These are phyloP conservation scores for Bucorvus abyssinicus DNA, from an alignment of 2,797 vertebrate genomes.

Conservation along the genomic window DNA sequence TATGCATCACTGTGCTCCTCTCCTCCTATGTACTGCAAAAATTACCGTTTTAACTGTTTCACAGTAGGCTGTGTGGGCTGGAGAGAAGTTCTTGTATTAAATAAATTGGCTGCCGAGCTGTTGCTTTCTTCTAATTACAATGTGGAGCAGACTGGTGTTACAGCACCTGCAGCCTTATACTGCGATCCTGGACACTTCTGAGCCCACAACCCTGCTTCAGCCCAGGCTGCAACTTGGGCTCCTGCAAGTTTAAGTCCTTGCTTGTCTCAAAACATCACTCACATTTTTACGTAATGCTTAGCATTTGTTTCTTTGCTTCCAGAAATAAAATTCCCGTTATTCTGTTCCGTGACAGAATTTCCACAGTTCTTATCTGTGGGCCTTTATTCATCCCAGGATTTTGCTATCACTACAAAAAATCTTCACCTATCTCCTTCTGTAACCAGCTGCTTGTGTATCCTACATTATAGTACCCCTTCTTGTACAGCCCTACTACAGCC, in stretches of 20 bases:
- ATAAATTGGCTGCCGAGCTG: constrained; percentile 1
- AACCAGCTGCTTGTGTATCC: not conserved
- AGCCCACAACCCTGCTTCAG: not conserved
- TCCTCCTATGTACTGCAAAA: not conserved
- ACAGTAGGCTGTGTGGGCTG: constrained; percentile 1
- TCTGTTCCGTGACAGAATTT: not conserved
- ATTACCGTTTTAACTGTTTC: constrained; percentile 34
- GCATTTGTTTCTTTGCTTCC: not conserved
- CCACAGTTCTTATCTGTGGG: not conserved
- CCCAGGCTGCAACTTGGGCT: not conserved
- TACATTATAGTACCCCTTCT: not conserved
- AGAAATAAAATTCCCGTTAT: not conserved
- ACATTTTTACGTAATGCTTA: not conserved
- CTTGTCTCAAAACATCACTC: not conserved
- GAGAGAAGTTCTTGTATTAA: constrained; percentile 38
- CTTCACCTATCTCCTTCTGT: not conserved
- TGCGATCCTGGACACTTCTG: not conserved
- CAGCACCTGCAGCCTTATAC: not conserved
- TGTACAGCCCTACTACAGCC: not conserved
- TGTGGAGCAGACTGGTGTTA: not conserved
- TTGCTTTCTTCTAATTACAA: not conserved
- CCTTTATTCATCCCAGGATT: not conserved
- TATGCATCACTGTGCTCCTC: not conserved
- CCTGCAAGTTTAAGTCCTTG: not conserved
- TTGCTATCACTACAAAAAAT: not conserved